phyloP scores from a whole-genome alignment of 2,113 vertebrate species.

The Cavia aperea region DNA sequence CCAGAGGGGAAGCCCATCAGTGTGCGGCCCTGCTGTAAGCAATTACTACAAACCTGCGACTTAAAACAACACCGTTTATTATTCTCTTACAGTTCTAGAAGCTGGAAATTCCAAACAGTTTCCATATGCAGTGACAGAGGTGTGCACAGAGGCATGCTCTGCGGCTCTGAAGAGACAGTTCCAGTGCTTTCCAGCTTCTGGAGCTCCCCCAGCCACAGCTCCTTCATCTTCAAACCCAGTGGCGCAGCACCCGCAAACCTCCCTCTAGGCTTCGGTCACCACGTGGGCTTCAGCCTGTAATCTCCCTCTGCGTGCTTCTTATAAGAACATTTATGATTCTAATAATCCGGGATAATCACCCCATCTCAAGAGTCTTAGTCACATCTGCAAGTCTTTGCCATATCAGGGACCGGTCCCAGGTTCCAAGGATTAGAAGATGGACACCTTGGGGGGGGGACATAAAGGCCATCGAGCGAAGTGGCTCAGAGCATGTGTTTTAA shows the following conservation, averaged over 20 bases:
- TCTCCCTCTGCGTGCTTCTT: not conserved
- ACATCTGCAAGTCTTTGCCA: not conserved
- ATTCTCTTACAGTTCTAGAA: not conserved
- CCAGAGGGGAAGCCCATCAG: not conserved
- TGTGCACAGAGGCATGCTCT: not conserved
- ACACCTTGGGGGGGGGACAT: not conserved
- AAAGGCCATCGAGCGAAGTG: not conserved
- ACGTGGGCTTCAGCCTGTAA: not conserved
- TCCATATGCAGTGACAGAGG: not conserved
- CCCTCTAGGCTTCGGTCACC: not conserved
- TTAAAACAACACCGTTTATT: not conserved
- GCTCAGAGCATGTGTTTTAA: not conserved
- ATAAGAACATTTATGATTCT: not conserved
- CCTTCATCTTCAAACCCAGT: not conserved
- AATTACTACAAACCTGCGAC: not conserved
- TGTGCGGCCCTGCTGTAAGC: not conserved
- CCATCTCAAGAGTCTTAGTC: not conserved
- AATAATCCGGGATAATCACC: not conserved
- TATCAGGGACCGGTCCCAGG: not conserved
- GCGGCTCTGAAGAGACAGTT: not conserved
- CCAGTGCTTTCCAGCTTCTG: not conserved
- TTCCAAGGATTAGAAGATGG: not conserved
- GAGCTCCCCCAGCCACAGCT: not conserved
- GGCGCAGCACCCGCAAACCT: rapidly evolving
- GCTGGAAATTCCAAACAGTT: not conserved